Evolutionary conservation across 2,888 invertebrate genomes (phyloP).

Genomic region (Halictus quadricinctus): DNA sequence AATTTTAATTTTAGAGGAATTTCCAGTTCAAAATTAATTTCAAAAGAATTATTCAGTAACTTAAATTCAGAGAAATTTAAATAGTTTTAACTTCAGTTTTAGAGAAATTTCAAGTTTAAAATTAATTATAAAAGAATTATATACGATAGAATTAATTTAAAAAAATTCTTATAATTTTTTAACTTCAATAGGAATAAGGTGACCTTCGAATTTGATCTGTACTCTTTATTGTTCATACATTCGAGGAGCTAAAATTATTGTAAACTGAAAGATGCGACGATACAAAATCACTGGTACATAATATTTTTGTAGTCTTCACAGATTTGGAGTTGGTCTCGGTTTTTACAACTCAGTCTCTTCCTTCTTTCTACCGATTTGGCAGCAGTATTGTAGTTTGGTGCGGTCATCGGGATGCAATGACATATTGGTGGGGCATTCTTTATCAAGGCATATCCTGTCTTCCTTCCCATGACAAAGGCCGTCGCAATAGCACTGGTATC

Average conservation of each 20-base stretch:
- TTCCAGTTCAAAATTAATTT: too few species aligned
- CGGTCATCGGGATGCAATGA: conserved; percentile 28
- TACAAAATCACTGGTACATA: not conserved
- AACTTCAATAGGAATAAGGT: too few species aligned
- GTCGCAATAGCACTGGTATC: conserved; percentile 69
- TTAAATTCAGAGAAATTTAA: too few species aligned
- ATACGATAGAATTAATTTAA: too few species aligned
- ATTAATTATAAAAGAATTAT: too few species aligned
- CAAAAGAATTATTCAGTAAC: too few species aligned
- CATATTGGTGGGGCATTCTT: conserved; percentile 52
- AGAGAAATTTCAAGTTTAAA: too few species aligned
- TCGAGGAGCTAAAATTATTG: not conserved
- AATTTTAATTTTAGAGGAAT: too few species aligned
- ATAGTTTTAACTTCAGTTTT: too few species aligned
- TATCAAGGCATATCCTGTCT: conserved; percentile 50
- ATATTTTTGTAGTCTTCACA: too few species aligned
- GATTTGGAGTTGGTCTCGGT: not conserved
- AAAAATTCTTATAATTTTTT: too few species aligned
- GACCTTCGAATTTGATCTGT: not conserved
- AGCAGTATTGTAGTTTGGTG: conserved; percentile 50
- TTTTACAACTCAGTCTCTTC: conserved; percentile 30
- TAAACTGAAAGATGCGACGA: not conserved
- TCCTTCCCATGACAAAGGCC: conserved; percentile 58
- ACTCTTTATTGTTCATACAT: not conserved
- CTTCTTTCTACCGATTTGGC: conserved; percentile 47